Percentiles rank a stretch among this genome's conserved stretches.
These are phyloP conservation scores for Automeris io DNA, from an alignment of 2,888 invertebrate genomes.

Conservation along the genomic window DNA sequence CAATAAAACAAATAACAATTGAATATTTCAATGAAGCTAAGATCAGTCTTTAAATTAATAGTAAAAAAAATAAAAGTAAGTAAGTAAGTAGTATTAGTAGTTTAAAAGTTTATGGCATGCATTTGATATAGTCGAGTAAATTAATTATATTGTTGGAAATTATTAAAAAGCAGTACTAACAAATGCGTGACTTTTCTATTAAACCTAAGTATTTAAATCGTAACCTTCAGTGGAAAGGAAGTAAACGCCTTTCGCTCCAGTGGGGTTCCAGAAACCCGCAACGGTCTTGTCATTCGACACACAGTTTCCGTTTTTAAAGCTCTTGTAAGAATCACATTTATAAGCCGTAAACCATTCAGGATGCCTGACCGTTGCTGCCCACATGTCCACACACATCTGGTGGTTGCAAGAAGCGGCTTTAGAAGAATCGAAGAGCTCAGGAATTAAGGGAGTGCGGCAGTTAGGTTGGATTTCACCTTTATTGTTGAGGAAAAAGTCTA, in stretches of 20 bases:
- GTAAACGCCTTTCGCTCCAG: constrained; percentile 53
- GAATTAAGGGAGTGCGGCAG: constrained; percentile 56
- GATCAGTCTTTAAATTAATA: no score
- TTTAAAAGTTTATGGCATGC: no score
- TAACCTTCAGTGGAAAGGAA: constrained; percentile 20
- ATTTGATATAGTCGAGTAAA: no score
- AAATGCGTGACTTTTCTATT: neutral
- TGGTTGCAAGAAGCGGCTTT: constrained; percentile 62
- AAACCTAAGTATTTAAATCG: neutral
- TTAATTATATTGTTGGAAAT: neutral
- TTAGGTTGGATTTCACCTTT: constrained; percentile 76
- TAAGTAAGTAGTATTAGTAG: no score
- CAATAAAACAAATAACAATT: no score
- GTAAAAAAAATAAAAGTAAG: no score
- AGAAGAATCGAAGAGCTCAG: constrained; percentile 49
- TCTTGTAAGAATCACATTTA: constrained; percentile 50
- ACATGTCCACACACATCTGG: constrained; percentile 51
- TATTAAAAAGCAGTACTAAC: no score
- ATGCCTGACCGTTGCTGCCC: constrained; percentile 49
- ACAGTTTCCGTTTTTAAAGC: constrained; percentile 45
- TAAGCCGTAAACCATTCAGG: constrained; percentile 45
- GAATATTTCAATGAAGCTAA: no score
- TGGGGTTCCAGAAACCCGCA: constrained; percentile 60
- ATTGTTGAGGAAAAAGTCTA: constrained; percentile 79
- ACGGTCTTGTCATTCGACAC: constrained; percentile 36